Percentiles rank a stretch among this genome's conserved stretches.
phyloP scores from a whole-genome alignment of 2,113 vertebrate species.

The Picathartes gymnocephalus region DNA sequence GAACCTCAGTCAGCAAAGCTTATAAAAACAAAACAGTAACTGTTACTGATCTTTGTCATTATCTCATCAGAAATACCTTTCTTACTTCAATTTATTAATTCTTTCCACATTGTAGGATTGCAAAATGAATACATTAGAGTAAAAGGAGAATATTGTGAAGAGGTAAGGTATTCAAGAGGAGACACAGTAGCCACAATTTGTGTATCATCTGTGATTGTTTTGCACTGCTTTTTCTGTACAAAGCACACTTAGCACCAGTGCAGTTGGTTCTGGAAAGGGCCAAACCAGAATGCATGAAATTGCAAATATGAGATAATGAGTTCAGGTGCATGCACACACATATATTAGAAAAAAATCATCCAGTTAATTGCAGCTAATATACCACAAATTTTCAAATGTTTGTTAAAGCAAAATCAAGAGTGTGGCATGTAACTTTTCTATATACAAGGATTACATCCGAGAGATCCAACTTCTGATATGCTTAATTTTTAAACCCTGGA shows the following conservation, averaged over 20 bases:
- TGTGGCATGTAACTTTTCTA: background rate
- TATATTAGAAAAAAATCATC: background rate
- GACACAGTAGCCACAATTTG: background rate
- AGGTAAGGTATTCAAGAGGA: background rate
- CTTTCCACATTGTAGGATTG: background rate
- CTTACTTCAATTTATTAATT: background rate
- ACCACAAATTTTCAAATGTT: background rate
- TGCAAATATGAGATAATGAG: background rate
- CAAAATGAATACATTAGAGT: background rate
- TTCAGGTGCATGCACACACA: background rate
- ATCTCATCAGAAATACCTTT: background rate
- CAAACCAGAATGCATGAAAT: background rate
- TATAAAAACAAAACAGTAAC: background rate
- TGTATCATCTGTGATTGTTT: background rate
- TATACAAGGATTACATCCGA: background rate
- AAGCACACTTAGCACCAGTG: background rate
- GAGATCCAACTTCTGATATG: background rate
- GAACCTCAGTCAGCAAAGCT: background rate
- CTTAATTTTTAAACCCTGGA: background rate
- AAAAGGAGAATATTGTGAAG: background rate
- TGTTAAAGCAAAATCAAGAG: background rate
- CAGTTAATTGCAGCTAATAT: background rate
- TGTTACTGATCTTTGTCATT: background rate
- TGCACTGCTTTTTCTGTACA: background rate
- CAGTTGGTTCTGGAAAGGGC: background rate